Evolutionary conservation across 2,113 vertebrate genomes (phyloP).

Genomic region (Pangasianodon hypophthalmus): DNA sequence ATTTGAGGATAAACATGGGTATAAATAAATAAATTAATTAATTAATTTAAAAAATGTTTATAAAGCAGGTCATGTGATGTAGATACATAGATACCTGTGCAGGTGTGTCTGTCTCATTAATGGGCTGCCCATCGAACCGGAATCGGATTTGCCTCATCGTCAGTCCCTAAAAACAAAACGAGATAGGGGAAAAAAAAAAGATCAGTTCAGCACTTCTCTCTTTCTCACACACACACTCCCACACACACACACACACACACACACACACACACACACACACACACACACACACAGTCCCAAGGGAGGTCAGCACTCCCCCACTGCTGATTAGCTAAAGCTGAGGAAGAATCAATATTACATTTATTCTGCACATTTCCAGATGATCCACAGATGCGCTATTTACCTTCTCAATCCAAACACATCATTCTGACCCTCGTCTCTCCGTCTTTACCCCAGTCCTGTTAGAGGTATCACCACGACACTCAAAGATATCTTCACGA

Average conservation of each 20-base stretch:
- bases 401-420: neutral
- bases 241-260: constrained; percentile 1
- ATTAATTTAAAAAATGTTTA: too few relatives aligned
- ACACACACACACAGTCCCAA: neutral
- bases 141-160: constrained; percentile 99
- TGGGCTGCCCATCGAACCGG: constrained; percentile 98
- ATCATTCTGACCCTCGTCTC: neutral
- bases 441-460: neutral
- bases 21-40: neutral
- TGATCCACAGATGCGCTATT: neutral
- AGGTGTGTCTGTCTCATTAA: constrained; percentile 98
- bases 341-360: neutral
- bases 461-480: neutral
- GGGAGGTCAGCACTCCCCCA: neutral
- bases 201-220: neutral
- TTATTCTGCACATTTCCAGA: neutral
- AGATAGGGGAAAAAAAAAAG: neutral
- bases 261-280: neutral
- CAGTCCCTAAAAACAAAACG: constrained; percentile 80
- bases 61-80: neutral
- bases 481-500: neutral
- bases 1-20: neutral
- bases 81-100: constrained; percentile 82
- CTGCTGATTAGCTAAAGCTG: constrained; percentile 16
- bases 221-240: constrained; percentile 1